Base-by-base conservation (phyloP, 2,888 invertebrate species). In the Polydrusus cervinus region DNA sequence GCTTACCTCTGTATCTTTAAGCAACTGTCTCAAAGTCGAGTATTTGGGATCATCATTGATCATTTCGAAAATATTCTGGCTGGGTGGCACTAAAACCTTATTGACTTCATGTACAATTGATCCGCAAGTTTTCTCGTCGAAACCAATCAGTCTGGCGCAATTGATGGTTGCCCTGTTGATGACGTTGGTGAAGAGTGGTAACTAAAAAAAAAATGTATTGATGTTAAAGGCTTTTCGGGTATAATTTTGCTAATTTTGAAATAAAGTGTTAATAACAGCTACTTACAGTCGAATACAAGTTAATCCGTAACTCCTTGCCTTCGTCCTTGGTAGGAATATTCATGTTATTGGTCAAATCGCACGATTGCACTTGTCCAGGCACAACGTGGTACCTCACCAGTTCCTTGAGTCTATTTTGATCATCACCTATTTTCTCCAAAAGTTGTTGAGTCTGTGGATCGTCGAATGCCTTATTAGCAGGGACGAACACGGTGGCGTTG, bases 101-200 rank as follows among this genome's bases (percentile, higher is more conserved):
- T 92, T 91, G 0, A 93, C 88, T 82, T 92, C 90, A 82, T 93
- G 92, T 18, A 93, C 86, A 9, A 92, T 89, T 0, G 92, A 92
- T 71, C 92, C 92, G 80, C 93, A 94, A 40, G 92, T 91, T 82
- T 91, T 89, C 76, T 91, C 89, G 79, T 92, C 92, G 71, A 90
- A 89, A 78, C 89, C 89, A 0, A 90, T 87, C 11, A 94, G 83
- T 9, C 90, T 87, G 0, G 92, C 92, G 84, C 93, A 94, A 83
- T 93, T 93, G 0, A 91, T 91, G 0, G 93, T 92, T 0, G 91
- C 90, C 64, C 91, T 88, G 78, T 91, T 89, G 82, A 90, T 89
- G 1, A 90, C 87, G 78, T 90, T 89, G 25, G 88, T 87, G 81
- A 91, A 90, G 43, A 91, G 83, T 2, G 90, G 89, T 75, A 90